Conservation (phyloP, 2,888 invertebrate species). For the Polydrusus cervinus region DNA sequence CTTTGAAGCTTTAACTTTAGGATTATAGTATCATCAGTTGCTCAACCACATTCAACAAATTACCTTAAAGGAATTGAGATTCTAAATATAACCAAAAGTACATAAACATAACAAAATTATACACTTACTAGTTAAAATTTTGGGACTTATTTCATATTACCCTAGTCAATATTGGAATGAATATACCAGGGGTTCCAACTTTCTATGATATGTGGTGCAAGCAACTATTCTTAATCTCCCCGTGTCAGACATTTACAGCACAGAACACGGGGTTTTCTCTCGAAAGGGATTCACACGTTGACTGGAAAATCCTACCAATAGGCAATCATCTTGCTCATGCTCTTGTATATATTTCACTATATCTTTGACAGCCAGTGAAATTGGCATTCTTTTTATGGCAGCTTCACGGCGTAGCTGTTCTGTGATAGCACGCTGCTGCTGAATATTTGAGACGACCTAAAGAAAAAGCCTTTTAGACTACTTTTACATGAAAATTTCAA, state of each 20-base stretch:
- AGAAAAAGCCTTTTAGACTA: not conserved
- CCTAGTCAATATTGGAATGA: not conserved
- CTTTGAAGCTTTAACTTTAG: not conserved
- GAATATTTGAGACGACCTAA: slow-evolving; percentile 89
- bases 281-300: slow-evolving; percentile 97
- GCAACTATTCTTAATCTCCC: slow-evolving; percentile 27
- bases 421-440: slow-evolving; percentile 94
- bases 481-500: no score
- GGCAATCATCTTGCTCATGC: slow-evolving; percentile 94
- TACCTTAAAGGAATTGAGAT: not conserved
- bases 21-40: not conserved
- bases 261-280: slow-evolving; percentile 91
- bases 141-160: not conserved
- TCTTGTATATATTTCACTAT: slow-evolving; percentile 93
- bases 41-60: slow-evolving; percentile 4
- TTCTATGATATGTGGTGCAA: slow-evolving; percentile 2
- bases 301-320: slow-evolving; percentile 93
- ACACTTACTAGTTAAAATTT: no score
- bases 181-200: not conserved
- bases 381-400: slow-evolving; percentile 87
- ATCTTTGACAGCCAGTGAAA: slow-evolving; percentile 93
- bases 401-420: slow-evolving; percentile 95
- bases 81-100: not conserved
- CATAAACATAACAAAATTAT: not conserved
- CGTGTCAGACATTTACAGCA: slow-evolving; percentile 77